Evolutionary conservation across 2,113 vertebrate species (phyloP).

Genomic region (Paratilapia polleni): DNA sequence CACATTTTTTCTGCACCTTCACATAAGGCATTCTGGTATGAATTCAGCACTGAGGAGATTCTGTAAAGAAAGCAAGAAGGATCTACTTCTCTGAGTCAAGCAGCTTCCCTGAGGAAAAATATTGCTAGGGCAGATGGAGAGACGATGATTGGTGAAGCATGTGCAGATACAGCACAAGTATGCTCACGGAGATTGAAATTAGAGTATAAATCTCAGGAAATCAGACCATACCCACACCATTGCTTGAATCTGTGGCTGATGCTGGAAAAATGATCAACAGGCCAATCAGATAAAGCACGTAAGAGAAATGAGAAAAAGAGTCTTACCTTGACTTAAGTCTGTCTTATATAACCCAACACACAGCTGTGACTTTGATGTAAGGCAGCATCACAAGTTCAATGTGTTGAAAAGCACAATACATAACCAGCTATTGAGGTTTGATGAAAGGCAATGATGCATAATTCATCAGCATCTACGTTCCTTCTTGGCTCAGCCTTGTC

Average conservation of each 20-base stretch:
- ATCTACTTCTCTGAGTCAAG: conserved; percentile 34
- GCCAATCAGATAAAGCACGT: neutral
- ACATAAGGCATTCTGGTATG: conserved; percentile 31
- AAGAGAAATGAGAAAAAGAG: conserved; percentile 7
- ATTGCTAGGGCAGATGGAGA: conserved; percentile 28
- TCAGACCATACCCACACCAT: conserved; percentile 7
- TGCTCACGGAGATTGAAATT: conserved; percentile 28
- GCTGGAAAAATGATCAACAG: conserved; percentile 12
- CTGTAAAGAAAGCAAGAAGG: conserved; percentile 29
- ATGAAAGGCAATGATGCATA: neutral
- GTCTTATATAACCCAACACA: neutral
- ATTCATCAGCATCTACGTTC: neutral
- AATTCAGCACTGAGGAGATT: conserved; percentile 24
- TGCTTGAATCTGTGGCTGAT: conserved; percentile 6
- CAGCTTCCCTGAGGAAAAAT: conserved; percentile 33
- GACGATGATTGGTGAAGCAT: conserved; percentile 51
- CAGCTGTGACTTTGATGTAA: conserved; percentile 9
- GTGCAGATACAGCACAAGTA: conserved; percentile 27
- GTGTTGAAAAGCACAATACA: neutral
- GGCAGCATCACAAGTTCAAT: conserved; percentile 7
- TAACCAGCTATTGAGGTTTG: neutral
- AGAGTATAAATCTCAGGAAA: neutral
- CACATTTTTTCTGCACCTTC: conserved; percentile 34
- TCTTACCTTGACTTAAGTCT: conserved; percentile 28
- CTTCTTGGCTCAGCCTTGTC: neutral